Evolutionary conservation across 2,888 invertebrate species (phyloP).

Genomic region (Drosophila paramelanica): DNA sequence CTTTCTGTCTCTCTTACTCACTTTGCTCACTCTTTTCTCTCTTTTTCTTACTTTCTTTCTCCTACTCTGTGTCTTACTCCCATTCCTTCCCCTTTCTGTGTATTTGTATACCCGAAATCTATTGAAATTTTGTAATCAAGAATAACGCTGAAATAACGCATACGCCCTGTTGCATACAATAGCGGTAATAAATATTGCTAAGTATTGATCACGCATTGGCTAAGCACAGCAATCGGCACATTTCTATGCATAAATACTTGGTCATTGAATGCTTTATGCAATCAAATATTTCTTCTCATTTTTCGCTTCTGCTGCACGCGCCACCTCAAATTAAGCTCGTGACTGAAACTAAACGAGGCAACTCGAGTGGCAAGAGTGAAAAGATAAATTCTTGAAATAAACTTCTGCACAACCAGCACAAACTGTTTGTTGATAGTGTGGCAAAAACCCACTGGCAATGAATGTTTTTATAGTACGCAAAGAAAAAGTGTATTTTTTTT

Average conservation of each 20-base stretch:
- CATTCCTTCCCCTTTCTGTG: too few species aligned
- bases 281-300: neutral
- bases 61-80: too few species aligned
- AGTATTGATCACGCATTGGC: constrained; percentile 33
- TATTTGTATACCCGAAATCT: too few species aligned
- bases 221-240: constrained; percentile 22
- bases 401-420: constrained; percentile 4
- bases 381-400: constrained; percentile 1
- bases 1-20: too few species aligned
- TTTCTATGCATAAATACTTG: constrained; percentile 19
- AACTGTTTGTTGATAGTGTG: neutral
- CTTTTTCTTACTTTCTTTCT: too few species aligned
- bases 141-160: constrained; percentile 34
- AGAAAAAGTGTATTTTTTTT: neutral
- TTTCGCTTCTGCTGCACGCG: neutral
- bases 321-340: constrained; percentile 29
- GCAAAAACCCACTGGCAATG: constrained; percentile 5
- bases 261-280: constrained; percentile 2
- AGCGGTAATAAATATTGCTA: constrained; percentile 23
- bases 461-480: constrained; percentile 2
- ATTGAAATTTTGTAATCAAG: too few species aligned
- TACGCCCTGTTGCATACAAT: constrained; percentile 28
- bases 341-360: constrained; percentile 17
- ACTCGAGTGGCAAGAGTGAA: neutral
- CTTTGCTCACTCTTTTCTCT: too few species aligned